Conservation (phyloP, 2,797 vertebrate genomes). For the Gymnodraco acuticeps region DNA sequence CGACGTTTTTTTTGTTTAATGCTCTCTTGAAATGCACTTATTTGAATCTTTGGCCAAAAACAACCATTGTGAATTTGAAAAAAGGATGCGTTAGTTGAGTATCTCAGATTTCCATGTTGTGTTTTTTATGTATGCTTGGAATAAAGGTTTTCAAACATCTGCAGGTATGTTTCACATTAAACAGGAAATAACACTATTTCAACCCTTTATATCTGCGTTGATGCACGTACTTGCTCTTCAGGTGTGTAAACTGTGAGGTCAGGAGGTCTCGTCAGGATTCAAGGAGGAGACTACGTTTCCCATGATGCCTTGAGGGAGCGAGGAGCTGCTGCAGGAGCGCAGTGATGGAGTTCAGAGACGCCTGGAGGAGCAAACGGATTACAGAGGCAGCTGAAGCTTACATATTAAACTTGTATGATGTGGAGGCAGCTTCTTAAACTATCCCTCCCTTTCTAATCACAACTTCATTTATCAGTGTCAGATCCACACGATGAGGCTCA, state of each 20-base stretch:
- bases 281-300: background rate
- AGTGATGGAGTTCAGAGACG: background rate
- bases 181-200: background rate
- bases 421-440: background rate
- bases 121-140: no score
- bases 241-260: slow-evolving; percentile 12
- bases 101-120: no score
- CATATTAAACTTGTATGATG: background rate
- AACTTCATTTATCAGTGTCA: background rate
- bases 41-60: no score
- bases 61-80: no score
- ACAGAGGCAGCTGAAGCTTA: background rate
- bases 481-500: background rate
- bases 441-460: background rate
- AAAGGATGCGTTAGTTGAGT: no score
- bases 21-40: no score
- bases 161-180: background rate
- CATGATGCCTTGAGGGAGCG: slow-evolving; percentile 12
- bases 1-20: no score
- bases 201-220: no score
- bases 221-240: background rate
- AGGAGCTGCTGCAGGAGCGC: background rate
- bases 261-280: slow-evolving; percentile 6
- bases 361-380: background rate
- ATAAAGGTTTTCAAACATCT: background rate